phyloP scores from a whole-genome alignment of 2,113 vertebrate genomes.

The Pagrus major region DNA sequence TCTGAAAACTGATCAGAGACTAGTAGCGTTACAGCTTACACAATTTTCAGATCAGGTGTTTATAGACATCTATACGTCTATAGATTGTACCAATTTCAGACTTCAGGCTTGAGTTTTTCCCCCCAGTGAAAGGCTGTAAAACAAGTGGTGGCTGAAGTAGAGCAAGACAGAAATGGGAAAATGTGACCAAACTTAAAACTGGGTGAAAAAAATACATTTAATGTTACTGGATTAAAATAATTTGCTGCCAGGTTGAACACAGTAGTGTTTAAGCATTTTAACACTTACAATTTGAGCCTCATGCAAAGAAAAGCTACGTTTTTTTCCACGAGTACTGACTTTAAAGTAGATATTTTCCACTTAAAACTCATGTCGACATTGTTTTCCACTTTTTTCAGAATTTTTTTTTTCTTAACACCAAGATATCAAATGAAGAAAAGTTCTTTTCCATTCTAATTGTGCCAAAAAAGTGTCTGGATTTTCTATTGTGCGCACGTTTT shows the following conservation, averaged over 20 bases:
- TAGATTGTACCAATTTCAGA: slow-evolving; percentile 1
- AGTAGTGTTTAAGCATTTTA: background rate
- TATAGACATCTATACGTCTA: too few relatives aligned
- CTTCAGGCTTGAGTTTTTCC: too few relatives aligned
- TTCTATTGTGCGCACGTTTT: background rate
- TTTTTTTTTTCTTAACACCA: background rate
- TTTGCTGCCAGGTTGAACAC: background rate
- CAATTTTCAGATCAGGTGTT: slow-evolving; percentile 17
- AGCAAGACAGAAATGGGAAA: background rate
- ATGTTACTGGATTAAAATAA: background rate
- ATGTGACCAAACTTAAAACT: background rate
- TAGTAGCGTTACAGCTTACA: slow-evolving; percentile 11
- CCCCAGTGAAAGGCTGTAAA: background rate
- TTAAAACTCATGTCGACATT: background rate
- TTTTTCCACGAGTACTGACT: background rate
- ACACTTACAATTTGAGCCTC: background rate
- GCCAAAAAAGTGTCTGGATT: background rate
- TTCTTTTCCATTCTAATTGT: background rate
- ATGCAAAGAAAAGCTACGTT: background rate
- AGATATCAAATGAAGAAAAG: background rate
- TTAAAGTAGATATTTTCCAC: background rate
- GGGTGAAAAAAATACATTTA: background rate
- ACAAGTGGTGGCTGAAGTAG: background rate
- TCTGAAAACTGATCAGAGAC: slow-evolving; percentile 26
- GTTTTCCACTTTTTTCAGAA: background rate